A percentile compares a stretch with the other conserved stretches of the same genome.
Conservation (phyloP, 1,140 invertebrate genomes). For the Drosophila lowei region DNA sequence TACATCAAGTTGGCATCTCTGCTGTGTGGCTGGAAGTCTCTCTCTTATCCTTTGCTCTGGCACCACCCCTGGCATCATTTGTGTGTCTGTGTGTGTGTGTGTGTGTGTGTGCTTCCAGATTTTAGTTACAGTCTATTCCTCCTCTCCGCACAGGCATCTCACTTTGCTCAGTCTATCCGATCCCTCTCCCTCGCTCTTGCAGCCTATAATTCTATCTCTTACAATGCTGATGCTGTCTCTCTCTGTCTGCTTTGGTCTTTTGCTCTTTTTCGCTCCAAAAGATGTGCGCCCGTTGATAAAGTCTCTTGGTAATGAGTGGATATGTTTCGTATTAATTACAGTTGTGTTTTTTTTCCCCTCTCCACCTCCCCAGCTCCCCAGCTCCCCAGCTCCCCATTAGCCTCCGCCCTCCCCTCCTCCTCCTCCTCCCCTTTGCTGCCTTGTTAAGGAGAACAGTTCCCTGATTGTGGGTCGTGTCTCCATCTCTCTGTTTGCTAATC, state of each 20-base stretch:
- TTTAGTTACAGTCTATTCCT: too few relatives aligned
- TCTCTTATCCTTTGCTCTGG: constrained; percentile 27
- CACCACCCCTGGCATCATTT: constrained; percentile 5
- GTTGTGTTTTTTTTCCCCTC: constrained; percentile 40
- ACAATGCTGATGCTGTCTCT: constrained; percentile 33
- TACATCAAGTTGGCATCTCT: constrained; percentile 67
- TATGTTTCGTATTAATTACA: constrained; percentile 73
- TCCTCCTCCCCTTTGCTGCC: constrained; percentile 21
- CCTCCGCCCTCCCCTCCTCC: background rate
- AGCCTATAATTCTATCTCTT: constrained; percentile 8
- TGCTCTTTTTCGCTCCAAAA: constrained; percentile 39
- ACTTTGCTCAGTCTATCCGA: too few relatives aligned
- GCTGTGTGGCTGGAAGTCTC: constrained; percentile 9
- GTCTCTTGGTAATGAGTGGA: constrained; percentile 65
- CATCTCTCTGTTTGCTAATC: constrained; percentile 41
- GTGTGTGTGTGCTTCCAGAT: too few relatives aligned
- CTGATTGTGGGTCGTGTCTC: constrained; percentile 37
- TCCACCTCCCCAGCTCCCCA: background rate
- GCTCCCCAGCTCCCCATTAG: background rate
- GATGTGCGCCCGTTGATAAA: constrained; percentile 61
- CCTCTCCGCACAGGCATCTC: too few relatives aligned
- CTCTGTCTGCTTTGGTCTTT: constrained; percentile 2
- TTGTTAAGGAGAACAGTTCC: constrained; percentile 47
- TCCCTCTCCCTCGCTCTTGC: background rate
- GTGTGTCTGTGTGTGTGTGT: too few relatives aligned